phyloP scores from a whole-genome alignment of 2,888 invertebrate genomes.

The Laspeyria flexula region DNA sequence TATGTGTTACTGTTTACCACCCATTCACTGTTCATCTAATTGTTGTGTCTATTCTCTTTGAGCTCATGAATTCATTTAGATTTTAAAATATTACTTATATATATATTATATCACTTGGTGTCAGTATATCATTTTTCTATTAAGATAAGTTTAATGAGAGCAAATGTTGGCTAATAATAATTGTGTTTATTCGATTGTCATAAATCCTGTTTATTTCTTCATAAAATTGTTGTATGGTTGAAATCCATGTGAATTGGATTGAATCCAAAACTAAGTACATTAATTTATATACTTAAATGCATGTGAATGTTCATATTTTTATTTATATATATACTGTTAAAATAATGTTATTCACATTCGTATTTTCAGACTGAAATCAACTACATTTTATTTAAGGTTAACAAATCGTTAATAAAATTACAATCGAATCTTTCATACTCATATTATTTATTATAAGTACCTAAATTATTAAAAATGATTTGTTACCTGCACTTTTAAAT shows the following conservation, averaged over 20 bases:
- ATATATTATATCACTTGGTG: background rate
- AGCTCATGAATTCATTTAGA: background rate
- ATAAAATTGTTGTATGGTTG: background rate
- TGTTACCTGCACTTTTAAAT: no score
- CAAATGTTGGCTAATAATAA: background rate
- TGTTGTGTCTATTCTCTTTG: slow-evolving; percentile 3
- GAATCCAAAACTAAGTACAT: background rate
- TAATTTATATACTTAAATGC: slow-evolving; percentile 2
- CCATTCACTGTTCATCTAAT: background rate
- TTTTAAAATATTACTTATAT: background rate
- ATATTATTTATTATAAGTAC: no score
- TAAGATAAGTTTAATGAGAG: background rate
- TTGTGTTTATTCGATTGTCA: background rate
- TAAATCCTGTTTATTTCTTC: slow-evolving; percentile 1
- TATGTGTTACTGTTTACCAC: slow-evolving; percentile 2
- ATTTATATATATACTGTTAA: slow-evolving; percentile 5
- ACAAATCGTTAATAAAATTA: no score
- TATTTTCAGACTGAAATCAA: background rate
- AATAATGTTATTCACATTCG: background rate
- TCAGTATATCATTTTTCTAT: background rate
- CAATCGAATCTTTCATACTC: no score
- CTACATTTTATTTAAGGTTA: no score
- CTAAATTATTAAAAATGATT: no score
- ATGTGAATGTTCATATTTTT: slow-evolving; percentile 10
- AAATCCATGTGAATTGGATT: slow-evolving; percentile 2